Evolutionary conservation across 2,113 vertebrate species (phyloP).

Genomic region (Ranitomeya imitator): DNA sequence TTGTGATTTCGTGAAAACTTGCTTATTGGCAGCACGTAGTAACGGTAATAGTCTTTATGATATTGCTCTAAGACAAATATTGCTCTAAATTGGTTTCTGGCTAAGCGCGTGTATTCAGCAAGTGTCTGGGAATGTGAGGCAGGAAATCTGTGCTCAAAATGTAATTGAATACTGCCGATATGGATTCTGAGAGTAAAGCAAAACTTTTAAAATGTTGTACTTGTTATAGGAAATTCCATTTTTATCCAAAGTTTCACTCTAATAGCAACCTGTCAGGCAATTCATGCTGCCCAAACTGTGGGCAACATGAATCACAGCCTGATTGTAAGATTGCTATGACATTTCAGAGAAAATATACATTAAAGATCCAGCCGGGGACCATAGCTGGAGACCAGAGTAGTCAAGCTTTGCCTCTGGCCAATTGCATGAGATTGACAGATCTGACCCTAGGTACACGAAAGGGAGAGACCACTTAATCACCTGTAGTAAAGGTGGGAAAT

Average conservation of each 20-base stretch:
- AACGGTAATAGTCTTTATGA: slow-evolving; percentile 19
- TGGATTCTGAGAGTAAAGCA: background rate
- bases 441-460: too few species aligned
- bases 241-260: background rate
- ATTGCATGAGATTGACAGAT: too few species aligned
- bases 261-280: too few species aligned
- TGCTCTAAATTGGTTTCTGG: slow-evolving; percentile 15
- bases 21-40: slow-evolving; percentile 33
- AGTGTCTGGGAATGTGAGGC: background rate
- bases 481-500: too few species aligned
- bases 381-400: too few species aligned
- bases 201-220: background rate
- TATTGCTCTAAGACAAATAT: slow-evolving; percentile 32
- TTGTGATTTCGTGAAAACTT: slow-evolving; percentile 25
- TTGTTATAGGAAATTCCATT: background rate
- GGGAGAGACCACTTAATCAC: too few species aligned
- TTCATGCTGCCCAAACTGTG: too few species aligned
- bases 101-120: background rate
- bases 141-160: background rate
- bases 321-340: too few species aligned
- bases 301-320: too few species aligned
- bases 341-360: too few species aligned
- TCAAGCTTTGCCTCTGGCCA: too few species aligned
- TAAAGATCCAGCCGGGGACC: too few species aligned
- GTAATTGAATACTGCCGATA: background rate